A percentile compares a stretch with the other conserved stretches of the same genome.
Evolutionary conservation across 2,888 invertebrate genomes (phyloP).

Genomic region (Tetranychus piercei): DNA sequence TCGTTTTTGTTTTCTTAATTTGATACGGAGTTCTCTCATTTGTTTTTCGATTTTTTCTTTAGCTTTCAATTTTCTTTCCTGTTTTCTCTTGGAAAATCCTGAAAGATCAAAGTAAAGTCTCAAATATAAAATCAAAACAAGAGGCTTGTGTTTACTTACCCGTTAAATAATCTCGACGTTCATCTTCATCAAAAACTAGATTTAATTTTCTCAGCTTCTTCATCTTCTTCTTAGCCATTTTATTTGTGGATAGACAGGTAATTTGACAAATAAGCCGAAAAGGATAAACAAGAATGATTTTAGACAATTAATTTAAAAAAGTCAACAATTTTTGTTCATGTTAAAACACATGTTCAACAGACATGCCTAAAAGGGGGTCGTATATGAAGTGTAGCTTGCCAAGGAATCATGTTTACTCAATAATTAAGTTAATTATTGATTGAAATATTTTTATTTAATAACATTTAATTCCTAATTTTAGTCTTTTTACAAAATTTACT

Average conservation of each 20-base stretch:
- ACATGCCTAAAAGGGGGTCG: too few species aligned
- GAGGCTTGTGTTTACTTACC: background rate
- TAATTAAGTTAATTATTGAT: too few species aligned
- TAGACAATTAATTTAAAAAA: background rate
- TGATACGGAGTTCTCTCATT: background rate
- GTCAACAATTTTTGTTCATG: too few species aligned
- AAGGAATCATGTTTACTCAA: too few species aligned
- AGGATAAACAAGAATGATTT: background rate
- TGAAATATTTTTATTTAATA: too few species aligned
- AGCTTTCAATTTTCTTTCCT: background rate
- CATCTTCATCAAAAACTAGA: background rate
- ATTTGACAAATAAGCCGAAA: background rate
- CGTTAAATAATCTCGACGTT: background rate
- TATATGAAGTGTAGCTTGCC: too few species aligned
- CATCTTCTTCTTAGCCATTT: background rate
- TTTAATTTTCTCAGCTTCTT: background rate
- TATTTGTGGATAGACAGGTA: background rate
- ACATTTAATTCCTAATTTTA: too few species aligned
- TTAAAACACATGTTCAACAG: too few species aligned
- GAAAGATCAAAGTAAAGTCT: background rate
- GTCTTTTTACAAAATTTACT: too few species aligned
- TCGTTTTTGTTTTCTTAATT: conserved; percentile 1
- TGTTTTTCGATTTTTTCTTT: background rate
- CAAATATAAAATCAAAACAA: background rate
- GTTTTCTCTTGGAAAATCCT: background rate